Conservation (phyloP, 1,140 invertebrate genomes). For the Epicauta chinensis region DNA sequence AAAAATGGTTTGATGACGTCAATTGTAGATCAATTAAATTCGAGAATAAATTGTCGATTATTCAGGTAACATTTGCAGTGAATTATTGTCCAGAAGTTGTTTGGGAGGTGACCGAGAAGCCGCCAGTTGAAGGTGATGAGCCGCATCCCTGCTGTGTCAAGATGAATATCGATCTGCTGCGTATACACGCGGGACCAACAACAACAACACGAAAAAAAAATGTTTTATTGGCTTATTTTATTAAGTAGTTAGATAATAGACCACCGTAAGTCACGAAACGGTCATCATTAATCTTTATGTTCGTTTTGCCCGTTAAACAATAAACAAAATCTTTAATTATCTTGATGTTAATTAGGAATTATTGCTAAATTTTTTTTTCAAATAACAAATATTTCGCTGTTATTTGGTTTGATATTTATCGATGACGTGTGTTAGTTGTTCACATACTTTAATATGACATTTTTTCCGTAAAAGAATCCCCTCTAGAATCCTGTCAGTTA, state of each 20-base stretch:
- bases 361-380: background rate
- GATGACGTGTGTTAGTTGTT: too few species aligned
- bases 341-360: background rate
- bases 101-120: conserved; percentile 12
- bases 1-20: too few species aligned
- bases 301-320: background rate
- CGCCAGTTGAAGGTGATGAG: conserved; percentile 15
- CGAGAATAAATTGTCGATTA: too few species aligned
- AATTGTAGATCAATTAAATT: too few species aligned
- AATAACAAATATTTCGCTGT: background rate
- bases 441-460: too few species aligned
- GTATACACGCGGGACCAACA: background rate
- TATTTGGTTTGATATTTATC: too few species aligned
- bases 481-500: too few species aligned
- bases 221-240: conserved; percentile 9
- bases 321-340: too few species aligned
- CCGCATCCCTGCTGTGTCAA: conserved; percentile 10
- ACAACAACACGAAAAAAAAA: background rate
- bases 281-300: background rate
- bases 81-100: conserved; percentile 14
- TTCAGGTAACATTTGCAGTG: background rate
- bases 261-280: background rate
- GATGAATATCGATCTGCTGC: conserved; percentile 11
- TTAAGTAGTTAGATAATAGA: conserved; percentile 5
- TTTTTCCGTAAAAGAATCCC: too few species aligned